phyloP scores from a whole-genome alignment of 2,113 vertebrate species.

The mouse (Mus musculus) region DNA sequence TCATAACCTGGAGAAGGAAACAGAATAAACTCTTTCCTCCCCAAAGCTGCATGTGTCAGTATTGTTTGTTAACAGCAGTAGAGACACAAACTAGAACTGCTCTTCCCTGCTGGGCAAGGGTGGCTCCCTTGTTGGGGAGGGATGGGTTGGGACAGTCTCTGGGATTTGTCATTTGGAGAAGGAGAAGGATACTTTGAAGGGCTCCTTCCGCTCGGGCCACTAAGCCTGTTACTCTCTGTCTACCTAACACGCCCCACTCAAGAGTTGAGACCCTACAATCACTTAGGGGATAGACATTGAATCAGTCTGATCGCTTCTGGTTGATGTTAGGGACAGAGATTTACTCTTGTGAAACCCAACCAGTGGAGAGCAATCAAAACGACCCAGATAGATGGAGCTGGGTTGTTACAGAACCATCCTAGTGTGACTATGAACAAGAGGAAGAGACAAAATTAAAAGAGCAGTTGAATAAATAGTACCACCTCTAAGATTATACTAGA shows the following conservation, averaged over 20 bases:
- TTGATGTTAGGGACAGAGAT: no score
- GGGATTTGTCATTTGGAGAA: background rate
- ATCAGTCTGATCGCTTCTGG: background rate
- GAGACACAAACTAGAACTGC: background rate
- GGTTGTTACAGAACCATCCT: background rate
- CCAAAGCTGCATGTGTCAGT: background rate
- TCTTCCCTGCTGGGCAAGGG: background rate
- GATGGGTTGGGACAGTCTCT: background rate
- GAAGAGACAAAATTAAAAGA: background rate
- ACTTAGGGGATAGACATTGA: no score
- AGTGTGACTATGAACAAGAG: background rate
- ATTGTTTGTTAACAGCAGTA: no score
- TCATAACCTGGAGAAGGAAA: background rate
- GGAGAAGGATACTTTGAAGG: background rate
- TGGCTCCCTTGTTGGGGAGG: background rate
- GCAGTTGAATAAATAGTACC: background rate
- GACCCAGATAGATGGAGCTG: background rate
- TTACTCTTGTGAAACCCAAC: background rate
- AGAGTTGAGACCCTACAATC: background rate
- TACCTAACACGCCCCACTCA: background rate
- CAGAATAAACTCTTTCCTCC: background rate
- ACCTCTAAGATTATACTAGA: background rate
- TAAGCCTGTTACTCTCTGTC: background rate
- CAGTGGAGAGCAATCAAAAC: background rate
- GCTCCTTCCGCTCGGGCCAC: background rate